Percentiles rank a stretch among this genome's conserved stretches.
Evolutionary conservation across 2,797 vertebrate genomes (phyloP).

Genomic region (Poecilia velifera): DNA sequence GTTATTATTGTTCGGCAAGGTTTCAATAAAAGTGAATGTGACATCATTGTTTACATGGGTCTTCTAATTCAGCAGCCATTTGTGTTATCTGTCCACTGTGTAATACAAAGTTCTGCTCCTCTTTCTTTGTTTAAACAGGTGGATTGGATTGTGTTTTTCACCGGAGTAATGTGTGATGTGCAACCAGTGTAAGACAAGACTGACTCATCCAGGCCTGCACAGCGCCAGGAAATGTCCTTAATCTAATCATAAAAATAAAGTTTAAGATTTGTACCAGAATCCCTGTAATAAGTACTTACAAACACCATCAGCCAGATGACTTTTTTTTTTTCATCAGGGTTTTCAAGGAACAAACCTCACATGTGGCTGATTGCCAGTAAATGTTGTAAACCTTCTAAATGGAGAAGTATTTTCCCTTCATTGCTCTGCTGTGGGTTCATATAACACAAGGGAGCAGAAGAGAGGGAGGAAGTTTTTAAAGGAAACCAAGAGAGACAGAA

Average conservation of each 20-base stretch:
- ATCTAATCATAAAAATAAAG: constrained; percentile 12
- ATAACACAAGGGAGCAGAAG: constrained; percentile 23
- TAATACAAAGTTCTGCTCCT: constrained; percentile 52
- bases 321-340: constrained; percentile 2
- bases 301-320: constrained; percentile 16
- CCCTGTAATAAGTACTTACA: constrained; percentile 21
- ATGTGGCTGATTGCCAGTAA: constrained; percentile 27
- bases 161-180: constrained; percentile 17
- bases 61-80: constrained; percentile 41
- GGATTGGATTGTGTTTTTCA: constrained; percentile 37
- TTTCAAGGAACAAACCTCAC: constrained; percentile 21
- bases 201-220: constrained; percentile 27
- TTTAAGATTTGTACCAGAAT: constrained; percentile 14
- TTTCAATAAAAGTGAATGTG: constrained; percentile 57
- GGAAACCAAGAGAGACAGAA: constrained; percentile 40
- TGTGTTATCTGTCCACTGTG: constrained; percentile 58
- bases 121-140: constrained; percentile 74
- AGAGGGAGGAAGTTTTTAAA: constrained; percentile 63
- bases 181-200: constrained; percentile 23
- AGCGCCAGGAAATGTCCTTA: constrained; percentile 1
- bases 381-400: not conserved
- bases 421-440: constrained; percentile 26
- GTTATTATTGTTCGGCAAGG: constrained; percentile 12
- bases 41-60: constrained; percentile 62
- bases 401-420: constrained; percentile 34